Evolutionary conservation across 2,113 vertebrate genomes (phyloP).

Genomic region (Arenaria interpres): DNA sequence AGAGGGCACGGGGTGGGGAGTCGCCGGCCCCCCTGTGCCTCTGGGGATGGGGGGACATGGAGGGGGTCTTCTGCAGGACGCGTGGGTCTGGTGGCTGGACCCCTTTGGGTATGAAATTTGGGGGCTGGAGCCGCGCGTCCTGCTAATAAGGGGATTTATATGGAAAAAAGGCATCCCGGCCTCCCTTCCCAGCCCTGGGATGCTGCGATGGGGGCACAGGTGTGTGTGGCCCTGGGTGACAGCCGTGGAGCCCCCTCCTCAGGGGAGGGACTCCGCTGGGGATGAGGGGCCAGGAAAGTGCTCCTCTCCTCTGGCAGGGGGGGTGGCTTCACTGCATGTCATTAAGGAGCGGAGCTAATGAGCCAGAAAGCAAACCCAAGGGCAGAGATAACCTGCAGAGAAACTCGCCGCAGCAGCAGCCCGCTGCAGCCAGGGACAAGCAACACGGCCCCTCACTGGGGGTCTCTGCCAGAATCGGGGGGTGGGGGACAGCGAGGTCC

Average conservation of each 20-base stretch:
- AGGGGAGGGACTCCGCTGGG: accelerated
- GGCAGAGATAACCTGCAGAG: not conserved
- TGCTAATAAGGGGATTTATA: not conserved
- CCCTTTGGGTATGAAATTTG: accelerated
- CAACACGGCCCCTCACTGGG: accelerated
- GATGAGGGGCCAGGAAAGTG: accelerated
- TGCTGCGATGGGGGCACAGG: not conserved
- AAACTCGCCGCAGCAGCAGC: not conserved
- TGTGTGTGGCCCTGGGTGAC: not conserved
- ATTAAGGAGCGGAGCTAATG: conserved; percentile 21
- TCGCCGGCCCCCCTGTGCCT: accelerated
- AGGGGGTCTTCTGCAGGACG: not conserved
- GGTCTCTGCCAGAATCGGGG: not conserved
- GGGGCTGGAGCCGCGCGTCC: accelerated
- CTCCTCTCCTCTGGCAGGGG: not conserved
- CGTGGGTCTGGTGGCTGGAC: not conserved
- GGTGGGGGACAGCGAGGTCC: not conserved
- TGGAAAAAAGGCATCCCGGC: not conserved
- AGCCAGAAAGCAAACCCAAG: not conserved
- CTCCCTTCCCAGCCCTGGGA: not conserved
- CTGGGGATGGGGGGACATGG: accelerated
- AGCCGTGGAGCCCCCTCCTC: not conserved
- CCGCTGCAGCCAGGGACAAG: accelerated
- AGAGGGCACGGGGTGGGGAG: accelerated
- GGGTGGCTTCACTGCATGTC: not conserved